These are phyloP conservation scores for Tupaia chinensis DNA, from an alignment of 2,113 vertebrate species.

Conservation along the genomic window DNA sequence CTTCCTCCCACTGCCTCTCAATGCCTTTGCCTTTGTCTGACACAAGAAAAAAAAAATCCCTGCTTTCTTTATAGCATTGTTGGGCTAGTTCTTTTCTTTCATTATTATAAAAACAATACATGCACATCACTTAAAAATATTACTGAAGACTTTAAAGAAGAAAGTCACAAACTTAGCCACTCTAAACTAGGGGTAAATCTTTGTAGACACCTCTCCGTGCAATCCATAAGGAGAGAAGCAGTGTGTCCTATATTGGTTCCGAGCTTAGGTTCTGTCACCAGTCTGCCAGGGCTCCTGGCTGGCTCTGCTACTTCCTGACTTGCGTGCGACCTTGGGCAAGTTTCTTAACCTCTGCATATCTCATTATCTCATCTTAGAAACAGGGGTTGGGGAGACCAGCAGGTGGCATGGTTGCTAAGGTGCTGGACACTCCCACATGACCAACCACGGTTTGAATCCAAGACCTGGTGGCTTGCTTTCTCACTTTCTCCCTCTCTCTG, in stretches of 20 bases:
- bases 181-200: background rate
- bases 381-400: no score
- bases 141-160: slow-evolving; percentile 10
- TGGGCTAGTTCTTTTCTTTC: background rate
- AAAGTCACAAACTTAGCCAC: background rate
- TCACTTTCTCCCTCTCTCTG: no score
- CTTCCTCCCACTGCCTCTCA: background rate
- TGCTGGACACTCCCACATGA: no score
- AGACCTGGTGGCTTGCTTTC: no score
- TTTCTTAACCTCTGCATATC: no score
- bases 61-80: background rate
- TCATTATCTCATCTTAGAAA: no score
- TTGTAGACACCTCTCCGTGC: background rate
- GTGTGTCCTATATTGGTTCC: background rate
- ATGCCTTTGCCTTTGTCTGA: slow-evolving; percentile 3
- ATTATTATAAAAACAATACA: background rate
- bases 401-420: no score
- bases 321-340: no score
- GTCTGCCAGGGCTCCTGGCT: background rate
- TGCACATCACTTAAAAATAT: slow-evolving; percentile 5
- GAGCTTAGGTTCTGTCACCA: background rate
- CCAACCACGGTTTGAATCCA: no score
- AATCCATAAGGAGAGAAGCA: background rate
- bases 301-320: background rate
- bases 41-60: background rate